Percentiles rank a stretch among this genome's conserved stretches.
phyloP scores from a whole-genome alignment of 2,113 vertebrate species.

The Saguinus imperator region DNA sequence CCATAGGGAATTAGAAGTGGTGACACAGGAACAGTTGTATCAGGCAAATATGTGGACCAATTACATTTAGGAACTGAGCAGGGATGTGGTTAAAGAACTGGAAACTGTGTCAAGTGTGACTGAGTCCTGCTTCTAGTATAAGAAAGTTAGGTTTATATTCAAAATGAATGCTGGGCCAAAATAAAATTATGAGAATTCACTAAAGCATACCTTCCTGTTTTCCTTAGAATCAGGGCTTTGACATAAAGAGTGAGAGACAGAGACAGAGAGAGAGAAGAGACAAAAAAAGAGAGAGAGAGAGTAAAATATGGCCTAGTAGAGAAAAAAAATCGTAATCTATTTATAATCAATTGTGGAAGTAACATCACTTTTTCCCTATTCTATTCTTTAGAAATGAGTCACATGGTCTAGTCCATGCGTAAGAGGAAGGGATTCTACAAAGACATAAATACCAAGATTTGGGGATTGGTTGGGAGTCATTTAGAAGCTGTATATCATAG shows the following conservation, averaged over 20 bases:
- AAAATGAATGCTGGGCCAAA: not conserved
- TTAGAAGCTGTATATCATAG: not conserved
- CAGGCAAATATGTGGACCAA: not conserved
- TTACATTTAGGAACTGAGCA: not conserved
- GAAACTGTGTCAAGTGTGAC: not conserved
- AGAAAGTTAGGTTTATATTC: not conserved
- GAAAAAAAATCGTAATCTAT: not conserved
- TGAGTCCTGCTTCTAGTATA: not conserved
- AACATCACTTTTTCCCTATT: not conserved
- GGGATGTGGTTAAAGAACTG: not conserved
- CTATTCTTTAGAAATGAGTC: not conserved
- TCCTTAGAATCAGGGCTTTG: not conserved
- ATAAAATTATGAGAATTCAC: not conserved
- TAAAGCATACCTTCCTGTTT: not conserved
- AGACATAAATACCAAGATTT: not conserved
- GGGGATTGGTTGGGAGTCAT: not conserved
- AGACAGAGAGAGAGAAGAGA: not conserved
- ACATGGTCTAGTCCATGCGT: not conserved
- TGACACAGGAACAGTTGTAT: not conserved
- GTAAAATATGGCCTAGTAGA: not conserved
- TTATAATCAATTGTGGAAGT: not conserved
- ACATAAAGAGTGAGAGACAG: too few species aligned
- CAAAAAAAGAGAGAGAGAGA: not conserved
- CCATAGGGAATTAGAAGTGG: not conserved
- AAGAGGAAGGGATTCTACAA: not conserved